Conservation (phyloP, 2,797 vertebrate genomes). For the Enteromius mattozi region DNA sequence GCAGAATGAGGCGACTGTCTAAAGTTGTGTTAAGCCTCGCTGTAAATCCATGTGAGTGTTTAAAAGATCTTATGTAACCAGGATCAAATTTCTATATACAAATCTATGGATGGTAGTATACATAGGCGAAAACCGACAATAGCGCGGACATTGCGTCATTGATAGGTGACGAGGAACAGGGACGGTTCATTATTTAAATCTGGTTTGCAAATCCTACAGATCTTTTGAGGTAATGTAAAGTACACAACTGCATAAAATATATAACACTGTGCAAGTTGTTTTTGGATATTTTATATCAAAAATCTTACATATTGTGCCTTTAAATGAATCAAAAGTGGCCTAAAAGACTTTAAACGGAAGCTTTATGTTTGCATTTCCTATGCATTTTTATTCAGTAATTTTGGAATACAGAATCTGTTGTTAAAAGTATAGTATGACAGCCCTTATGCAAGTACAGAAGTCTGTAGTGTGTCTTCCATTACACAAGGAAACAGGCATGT, state of each 20-base stretch:
- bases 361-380: neutral
- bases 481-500: neutral
- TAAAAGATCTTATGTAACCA: slow-evolving; percentile 8
- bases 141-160: too few relatives aligned
- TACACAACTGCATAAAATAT: too few relatives aligned
- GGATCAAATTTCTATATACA: neutral
- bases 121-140: too few relatives aligned
- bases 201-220: too few relatives aligned
- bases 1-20: slow-evolving; percentile 5
- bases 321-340: neutral
- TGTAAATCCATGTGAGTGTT: slow-evolving; percentile 23
- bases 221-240: too few relatives aligned
- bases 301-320: too few relatives aligned
- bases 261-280: too few relatives aligned
- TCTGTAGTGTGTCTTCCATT: neutral
- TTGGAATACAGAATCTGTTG: neutral
- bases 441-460: neutral
- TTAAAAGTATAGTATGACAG: neutral
- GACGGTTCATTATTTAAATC: too few relatives aligned
- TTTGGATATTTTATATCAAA: too few relatives aligned
- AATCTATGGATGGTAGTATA: neutral
- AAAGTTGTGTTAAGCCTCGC: neutral
- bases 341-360: too few relatives aligned
- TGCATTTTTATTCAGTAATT: neutral
- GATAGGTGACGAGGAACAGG: too few relatives aligned